phyloP scores from a whole-genome alignment of 2,113 vertebrate species.

The Tamias sibiricus region DNA sequence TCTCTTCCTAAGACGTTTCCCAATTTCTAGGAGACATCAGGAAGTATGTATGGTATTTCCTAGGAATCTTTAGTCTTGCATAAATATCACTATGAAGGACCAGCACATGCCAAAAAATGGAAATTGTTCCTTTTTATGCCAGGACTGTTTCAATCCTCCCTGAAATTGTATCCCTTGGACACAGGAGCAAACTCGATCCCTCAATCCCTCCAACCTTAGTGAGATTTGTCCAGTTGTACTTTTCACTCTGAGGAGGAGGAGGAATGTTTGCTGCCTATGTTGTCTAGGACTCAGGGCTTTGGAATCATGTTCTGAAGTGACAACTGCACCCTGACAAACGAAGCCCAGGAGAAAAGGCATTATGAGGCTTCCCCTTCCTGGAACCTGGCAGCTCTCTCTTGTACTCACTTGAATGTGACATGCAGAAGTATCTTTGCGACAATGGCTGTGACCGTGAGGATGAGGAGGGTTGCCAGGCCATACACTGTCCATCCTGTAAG shows the following conservation, averaged over 20 bases:
- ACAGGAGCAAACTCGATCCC: background rate
- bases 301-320: background rate
- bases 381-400: background rate
- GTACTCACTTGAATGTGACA: slow-evolving; percentile 94
- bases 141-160: background rate
- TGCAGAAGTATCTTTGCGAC: slow-evolving; percentile 95
- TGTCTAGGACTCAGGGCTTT: background rate
- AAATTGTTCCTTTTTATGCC: background rate
- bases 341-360: background rate
- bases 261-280: background rate
- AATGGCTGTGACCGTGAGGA: slow-evolving; percentile 94
- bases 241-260: background rate
- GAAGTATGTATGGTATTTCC: background rate
- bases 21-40: slow-evolving; percentile 36
- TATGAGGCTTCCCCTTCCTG: background rate
- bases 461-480: slow-evolving; percentile 93
- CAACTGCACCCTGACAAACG: background rate
- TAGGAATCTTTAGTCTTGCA: background rate
- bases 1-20: slow-evolving; percentile 13
- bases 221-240: slow-evolving; percentile 8
- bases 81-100: background rate
- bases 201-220: background rate
- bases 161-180: background rate
- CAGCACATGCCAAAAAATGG: background rate
- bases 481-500: slow-evolving; percentile 96